Evolutionary conservation across 2,113 vertebrate species (phyloP), one percentile per base, ranked within the genome.

Genomic region (Halichoeres trimaculatus): DNA sequence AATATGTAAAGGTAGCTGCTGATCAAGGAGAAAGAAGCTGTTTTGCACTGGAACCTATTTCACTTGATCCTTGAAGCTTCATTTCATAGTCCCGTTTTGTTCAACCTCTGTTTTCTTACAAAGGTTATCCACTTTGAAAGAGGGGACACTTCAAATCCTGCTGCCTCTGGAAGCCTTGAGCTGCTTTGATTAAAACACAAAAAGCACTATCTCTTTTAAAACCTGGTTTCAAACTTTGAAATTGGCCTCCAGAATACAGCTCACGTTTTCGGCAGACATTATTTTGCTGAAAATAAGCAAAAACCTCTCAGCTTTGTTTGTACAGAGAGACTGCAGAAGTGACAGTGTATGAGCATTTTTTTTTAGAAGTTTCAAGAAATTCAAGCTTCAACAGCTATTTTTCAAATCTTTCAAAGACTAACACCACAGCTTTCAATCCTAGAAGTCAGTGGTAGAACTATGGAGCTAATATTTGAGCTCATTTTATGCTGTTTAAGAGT

Each of bases 241-340:
- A 66, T 64, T 38, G 60, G 6, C 40, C 56, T 68, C 48, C 63
- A 74, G 65, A 79, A 80, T 69, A 73, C 80, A 70, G 57, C 38
- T 75, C 5, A 34, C 38, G 43, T 47, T 30, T 47, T 54, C n/a
- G 0, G 43, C 9, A 22, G 22, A 59, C 24, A 45, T 43, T 17
- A 47, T 43, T 61, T 26, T 34, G 54, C 50, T n/a, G 17, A 68
- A 20, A 16, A 40, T 65, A 19, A 1, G 35, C 0, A 35, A 52
- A 2, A 45, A 52, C 20, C n/a, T 24, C 24, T 14, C 4, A 26
- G 43, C 2, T 45, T 19, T 19, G 43, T 45, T 16, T 16, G 16
- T 43, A 13, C 40, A 1, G n/a, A 41, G 40, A 45, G 43, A n/a
- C 17, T 19, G 43, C 1, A 47, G 45, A 48, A 3, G 1, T 48